Conservation (phyloP, 1,140 invertebrate genomes). For the Hylaeus anthracinus region DNA sequence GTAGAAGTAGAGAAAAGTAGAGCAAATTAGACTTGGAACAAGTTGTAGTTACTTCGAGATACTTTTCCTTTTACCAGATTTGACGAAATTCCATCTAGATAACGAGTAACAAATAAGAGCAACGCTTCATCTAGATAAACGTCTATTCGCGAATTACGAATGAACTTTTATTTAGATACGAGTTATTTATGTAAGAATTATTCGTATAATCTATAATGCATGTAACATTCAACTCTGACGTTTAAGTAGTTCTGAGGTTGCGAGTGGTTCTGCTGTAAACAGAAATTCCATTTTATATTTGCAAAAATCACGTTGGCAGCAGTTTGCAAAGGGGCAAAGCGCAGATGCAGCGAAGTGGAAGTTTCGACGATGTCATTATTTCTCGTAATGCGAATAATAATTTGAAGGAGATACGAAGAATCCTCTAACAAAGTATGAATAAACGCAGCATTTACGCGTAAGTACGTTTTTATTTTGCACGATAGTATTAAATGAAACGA, state of each 20-base stretch:
- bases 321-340: not conserved
- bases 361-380: too few species aligned
- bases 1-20: not conserved
- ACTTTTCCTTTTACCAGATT: conserved; percentile 4
- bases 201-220: too few species aligned
- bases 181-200: too few species aligned
- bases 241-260: too few species aligned
- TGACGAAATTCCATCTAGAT: too few species aligned
- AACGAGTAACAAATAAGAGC: too few species aligned
- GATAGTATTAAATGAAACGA: not conserved
- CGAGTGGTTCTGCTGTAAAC: conserved; percentile 2
- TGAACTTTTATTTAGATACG: too few species aligned
- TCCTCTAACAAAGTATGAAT: not conserved
- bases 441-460: not conserved
- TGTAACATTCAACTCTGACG: too few species aligned
- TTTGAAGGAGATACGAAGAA: conserved; percentile 1
- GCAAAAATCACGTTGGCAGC: conserved; percentile 2
- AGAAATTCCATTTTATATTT: not conserved
- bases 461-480: not conserved
- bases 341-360: too few species aligned
- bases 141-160: too few species aligned
- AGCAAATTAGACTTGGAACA: not conserved
- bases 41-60: not conserved
- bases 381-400: not conserved
- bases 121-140: too few species aligned